Conservation (phyloP, 2,888 invertebrate species). For the Euphydryas editha region DNA sequence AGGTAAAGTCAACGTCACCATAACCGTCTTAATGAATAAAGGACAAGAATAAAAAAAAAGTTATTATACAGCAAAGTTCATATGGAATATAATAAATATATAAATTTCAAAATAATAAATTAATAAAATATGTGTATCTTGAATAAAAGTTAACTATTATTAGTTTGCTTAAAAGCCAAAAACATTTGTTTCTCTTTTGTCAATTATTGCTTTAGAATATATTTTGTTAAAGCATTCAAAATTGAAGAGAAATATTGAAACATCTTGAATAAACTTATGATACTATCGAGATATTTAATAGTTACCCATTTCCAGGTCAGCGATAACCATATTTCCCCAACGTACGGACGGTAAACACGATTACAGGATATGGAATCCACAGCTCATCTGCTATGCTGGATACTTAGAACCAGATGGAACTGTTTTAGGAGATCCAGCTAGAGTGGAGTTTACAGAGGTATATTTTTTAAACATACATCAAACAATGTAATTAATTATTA, state of each 20-base stretch:
- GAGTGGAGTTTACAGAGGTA: slow-evolving; percentile 96
- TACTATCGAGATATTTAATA: slow-evolving; percentile 7
- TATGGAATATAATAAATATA: slow-evolving; percentile 12
- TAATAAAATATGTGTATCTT: too few species aligned
- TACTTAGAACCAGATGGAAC: slow-evolving; percentile 93
- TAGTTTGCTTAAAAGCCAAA: neutral
- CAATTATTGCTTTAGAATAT: neutral
- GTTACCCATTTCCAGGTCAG: slow-evolving; percentile 86
- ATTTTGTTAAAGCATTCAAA: neutral
- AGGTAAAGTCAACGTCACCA: slow-evolving; percentile 25
- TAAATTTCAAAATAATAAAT: too few species aligned
- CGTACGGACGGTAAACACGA: slow-evolving; percentile 95
- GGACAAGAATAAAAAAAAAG: slow-evolving; percentile 22
- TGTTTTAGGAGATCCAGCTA: slow-evolving; percentile 92
- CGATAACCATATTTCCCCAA: slow-evolving; percentile 97
- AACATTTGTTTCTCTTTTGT: neutral
- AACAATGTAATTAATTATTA: too few species aligned
- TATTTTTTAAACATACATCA: too few species aligned
- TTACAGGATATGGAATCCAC: slow-evolving; percentile 96
- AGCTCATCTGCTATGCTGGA: slow-evolving; percentile 95
- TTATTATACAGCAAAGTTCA: slow-evolving; percentile 16
- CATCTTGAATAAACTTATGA: neutral
- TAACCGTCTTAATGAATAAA: slow-evolving; percentile 32
- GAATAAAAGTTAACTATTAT: too few species aligned
- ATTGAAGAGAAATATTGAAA: neutral